phyloP scores from a whole-genome alignment of 2,888 invertebrate species.

The Philhelius pedissequus region DNA sequence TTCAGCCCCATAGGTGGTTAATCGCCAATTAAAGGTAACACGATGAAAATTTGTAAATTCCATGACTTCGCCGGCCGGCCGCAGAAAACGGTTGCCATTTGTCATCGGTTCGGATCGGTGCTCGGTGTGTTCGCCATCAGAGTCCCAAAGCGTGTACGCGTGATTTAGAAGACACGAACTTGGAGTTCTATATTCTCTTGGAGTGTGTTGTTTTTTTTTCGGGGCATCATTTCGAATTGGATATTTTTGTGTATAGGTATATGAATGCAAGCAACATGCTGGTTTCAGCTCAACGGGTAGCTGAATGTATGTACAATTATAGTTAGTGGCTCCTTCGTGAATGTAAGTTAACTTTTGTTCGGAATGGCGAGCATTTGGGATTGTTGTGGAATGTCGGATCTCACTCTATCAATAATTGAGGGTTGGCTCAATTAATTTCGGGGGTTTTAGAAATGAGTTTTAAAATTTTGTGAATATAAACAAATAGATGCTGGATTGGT shows the following conservation, averaged over 20 bases:
- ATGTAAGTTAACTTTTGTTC: not conserved
- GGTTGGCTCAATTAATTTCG: too few relatives aligned
- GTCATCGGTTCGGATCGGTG: slow-evolving; percentile 35
- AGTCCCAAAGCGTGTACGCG: not conserved
- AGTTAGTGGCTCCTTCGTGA: not conserved
- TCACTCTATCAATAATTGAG: too few relatives aligned
- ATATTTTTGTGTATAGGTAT: not conserved
- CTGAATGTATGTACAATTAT: too few relatives aligned
- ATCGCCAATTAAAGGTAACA: slow-evolving; percentile 78
- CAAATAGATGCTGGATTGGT: too few relatives aligned
- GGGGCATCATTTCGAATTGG: not conserved
- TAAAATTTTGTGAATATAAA: too few relatives aligned
- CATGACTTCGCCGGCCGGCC: slow-evolving; percentile 27
- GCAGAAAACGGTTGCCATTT: slow-evolving; percentile 47
- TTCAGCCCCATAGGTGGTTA: slow-evolving; percentile 74
- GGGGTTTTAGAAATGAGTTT: too few relatives aligned
- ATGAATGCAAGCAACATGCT: slow-evolving; percentile 12
- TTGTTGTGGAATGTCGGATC: not conserved
- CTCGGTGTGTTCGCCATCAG: not conserved
- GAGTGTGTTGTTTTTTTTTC: not conserved
- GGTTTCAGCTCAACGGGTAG: slow-evolving; percentile 13
- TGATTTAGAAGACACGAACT: slow-evolving; percentile 49
- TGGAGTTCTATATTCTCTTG: slow-evolving; percentile 3
- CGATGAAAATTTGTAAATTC: slow-evolving; percentile 76
- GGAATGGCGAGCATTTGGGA: not conserved